phyloP scores from a whole-genome alignment of 2,888 invertebrate species.

The Eutolmus rufibarbis region DNA sequence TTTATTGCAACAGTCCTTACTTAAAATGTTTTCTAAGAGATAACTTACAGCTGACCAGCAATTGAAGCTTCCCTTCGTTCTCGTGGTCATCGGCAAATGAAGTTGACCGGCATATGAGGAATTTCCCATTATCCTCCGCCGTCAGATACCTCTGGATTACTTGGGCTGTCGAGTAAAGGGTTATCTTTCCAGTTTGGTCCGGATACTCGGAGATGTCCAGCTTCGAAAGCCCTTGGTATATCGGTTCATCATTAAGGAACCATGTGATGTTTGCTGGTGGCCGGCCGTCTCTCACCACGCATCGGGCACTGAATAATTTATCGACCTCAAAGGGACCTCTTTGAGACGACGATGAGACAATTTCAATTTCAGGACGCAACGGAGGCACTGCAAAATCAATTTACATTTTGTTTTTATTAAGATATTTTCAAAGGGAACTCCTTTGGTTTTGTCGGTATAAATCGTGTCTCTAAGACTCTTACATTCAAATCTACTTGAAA shows the following conservation, averaged over 20 bases:
- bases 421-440: not conserved
- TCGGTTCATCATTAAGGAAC: conserved; percentile 71
- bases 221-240: conserved; percentile 68
- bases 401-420: not conserved
- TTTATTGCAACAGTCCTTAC: not conserved
- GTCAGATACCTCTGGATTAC: conserved; percentile 70
- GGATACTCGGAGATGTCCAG: conserved; percentile 58
- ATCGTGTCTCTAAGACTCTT: not conserved
- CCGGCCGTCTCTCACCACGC: conserved; percentile 73
- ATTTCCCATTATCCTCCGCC: conserved; percentile 72
- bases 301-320: conserved; percentile 71
- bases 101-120: conserved; percentile 71
- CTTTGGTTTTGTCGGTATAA: not conserved
- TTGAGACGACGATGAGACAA: conserved; percentile 52
- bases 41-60: conserved; percentile 70
- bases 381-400: conserved; percentile 55
- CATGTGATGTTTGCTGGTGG: conserved; percentile 81
- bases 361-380: conserved; percentile 57
- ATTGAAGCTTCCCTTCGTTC: conserved; percentile 55
- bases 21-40: conserved; percentile 19
- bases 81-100: conserved; percentile 65
- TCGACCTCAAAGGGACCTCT: conserved; percentile 64
- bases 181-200: conserved; percentile 65
- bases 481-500: too few relatives aligned
- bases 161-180: conserved; percentile 71